Base-by-base conservation (phyloP, 1,140 invertebrate genomes). In the Achroia grisella region DNA sequence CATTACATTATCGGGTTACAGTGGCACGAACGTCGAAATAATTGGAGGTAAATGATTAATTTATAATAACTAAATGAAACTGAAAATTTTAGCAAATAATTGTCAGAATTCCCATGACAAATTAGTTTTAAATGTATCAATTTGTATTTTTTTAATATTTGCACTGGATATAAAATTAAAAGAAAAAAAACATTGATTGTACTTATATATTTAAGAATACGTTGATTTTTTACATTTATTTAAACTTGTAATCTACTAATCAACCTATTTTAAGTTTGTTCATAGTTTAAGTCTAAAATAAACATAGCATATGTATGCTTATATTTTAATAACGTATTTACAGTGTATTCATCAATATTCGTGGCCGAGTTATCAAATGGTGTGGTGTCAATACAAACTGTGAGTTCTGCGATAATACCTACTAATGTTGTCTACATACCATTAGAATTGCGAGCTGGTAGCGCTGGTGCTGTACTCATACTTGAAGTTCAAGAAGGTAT, bases 11-110 rank as follows among this genome's bases (percentile, higher is more conserved):
- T 15, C 30, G 5, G 54, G 56, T 14, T 68, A 53, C 15, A 45
- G 12, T 30, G 71, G 55, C 43, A 39, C 55, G 9, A 50, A n/a
- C 39, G 41, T 80, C 10, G 31, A 48, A 29, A 44, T 78, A 36
- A n/a, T 34, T 17, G 76, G 76, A 50, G 64, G 76, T 80, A 62
- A 62, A 10, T 17, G 2, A n/a, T n/a, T n/a, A 31, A 31, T 10
- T 32, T n/a, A 31, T 23, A 2, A 23, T 23, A 3, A 23, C 6
- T 23, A 23, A 23, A 3, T 23, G 2, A 23, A 3, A 23, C 17
- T 23, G n/a, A n/a, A n/a, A n/a, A n/a, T n/a, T n/a, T n/a, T n/a
- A n/a, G n/a, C n/a, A n/a, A n/a, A n/a, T n/a, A n/a, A n/a, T n/a
- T n/a, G n/a, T n/a, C n/a, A n/a, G n/a, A n/a, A n/a, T n/a, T n/a